Evolutionary conservation across 2,113 vertebrate genomes (phyloP).

Genomic region (Paramisgurnus dabryanus): DNA sequence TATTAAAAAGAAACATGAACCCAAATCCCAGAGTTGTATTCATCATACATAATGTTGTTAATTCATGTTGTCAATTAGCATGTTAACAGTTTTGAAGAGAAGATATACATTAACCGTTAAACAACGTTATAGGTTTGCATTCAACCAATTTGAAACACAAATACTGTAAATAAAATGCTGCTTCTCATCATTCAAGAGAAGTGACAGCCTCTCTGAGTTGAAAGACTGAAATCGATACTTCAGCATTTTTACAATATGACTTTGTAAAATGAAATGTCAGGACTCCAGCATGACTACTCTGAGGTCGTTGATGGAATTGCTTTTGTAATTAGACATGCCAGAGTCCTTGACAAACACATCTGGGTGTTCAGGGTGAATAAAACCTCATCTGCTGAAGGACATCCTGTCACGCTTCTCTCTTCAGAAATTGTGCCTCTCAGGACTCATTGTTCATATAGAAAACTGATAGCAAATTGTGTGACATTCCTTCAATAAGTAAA

Average conservation of each 20-base stretch:
- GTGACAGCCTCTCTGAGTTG: background rate
- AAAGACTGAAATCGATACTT: slow-evolving; percentile 48
- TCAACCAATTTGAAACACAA: too few species aligned
- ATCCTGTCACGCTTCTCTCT: background rate
- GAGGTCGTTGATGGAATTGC: slow-evolving; percentile 47
- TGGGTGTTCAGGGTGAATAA: slow-evolving; percentile 23
- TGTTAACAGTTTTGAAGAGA: too few species aligned
- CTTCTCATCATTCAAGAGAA: background rate
- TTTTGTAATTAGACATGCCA: slow-evolving; percentile 57
- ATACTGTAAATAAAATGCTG: too few species aligned
- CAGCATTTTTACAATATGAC: slow-evolving; percentile 48
- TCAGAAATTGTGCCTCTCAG: background rate
- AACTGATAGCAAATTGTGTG: too few species aligned
- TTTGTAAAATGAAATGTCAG: slow-evolving; percentile 59
- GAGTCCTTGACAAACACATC: slow-evolving; percentile 49
- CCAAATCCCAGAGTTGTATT: too few species aligned
- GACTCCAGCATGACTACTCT: slow-evolving; percentile 43
- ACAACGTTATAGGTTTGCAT: too few species aligned
- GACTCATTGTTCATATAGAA: too few species aligned
- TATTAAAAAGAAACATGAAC: too few species aligned
- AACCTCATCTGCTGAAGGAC: slow-evolving; percentile 46
- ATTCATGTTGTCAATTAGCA: too few species aligned
- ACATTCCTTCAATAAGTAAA: too few species aligned
- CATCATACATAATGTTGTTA: too few species aligned
- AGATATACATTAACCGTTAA: too few species aligned